Evolutionary conservation across 2,113 vertebrate genomes (phyloP), one percentile per base, ranked within the genome.

Genomic region (Ammodytes marinus): DNA sequence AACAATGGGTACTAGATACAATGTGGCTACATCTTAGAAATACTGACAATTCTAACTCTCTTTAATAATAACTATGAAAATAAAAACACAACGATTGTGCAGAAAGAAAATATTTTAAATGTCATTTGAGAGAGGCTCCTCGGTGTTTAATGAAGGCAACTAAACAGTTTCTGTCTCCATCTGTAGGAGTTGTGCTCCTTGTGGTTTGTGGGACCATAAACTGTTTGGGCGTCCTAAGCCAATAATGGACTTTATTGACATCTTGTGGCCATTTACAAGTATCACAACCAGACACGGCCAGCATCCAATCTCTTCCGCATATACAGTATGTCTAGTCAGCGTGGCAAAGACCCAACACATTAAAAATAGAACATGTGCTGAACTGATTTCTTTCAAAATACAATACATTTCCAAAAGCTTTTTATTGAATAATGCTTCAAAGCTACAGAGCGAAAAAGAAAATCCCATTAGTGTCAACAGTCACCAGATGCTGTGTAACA

Each of bases 171-270:
- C 11, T 49, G 57, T 52, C 46, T 3, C 37, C 19, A 61, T 6
- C 6, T 46, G 75, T 2, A 15, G 3, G 13, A 8, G 43, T 2
- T 5, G 11, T n/a, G 4, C 12, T 68, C 17, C 42, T 58, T 13
- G 52, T 42, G 13, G 35, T 61, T 68, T 68, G 13, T 43, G 13
- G 37, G 7, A n/a, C 13, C n/a, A 14, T 27, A 57, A 64, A n/a
- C 57, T 35, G 40, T 19, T 8, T 43, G n/a, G 2, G 11, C 8
- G 17, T 35, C 6, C 3, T 15, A 17, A 17, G 13, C 1, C 19
- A 69, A 54, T 12, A 37, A 1, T 71, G 74, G 74, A 72, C 43
- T 88, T 69, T 80, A 59, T 69, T 63, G 90, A 54, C 93, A 84
- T 82, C 93, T 88, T 50, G 88, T 87, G 95, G 88, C 4, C 8